Evolutionary conservation across 2,888 invertebrate genomes (phyloP).

Genomic region (Protula sp.): DNA sequence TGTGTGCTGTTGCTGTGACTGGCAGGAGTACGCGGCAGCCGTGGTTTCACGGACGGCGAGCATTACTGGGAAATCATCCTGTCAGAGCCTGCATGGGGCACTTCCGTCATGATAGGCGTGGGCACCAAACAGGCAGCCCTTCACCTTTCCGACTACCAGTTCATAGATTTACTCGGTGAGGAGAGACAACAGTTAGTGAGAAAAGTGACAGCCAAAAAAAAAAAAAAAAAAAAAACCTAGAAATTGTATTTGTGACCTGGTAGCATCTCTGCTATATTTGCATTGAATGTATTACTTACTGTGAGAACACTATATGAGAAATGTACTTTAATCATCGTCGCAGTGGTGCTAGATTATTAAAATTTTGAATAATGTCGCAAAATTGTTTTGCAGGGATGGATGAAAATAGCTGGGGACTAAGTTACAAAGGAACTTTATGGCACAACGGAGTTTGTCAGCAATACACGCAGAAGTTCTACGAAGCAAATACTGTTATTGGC

Average conservation of each 20-base stretch:
- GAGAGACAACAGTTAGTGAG: too few relatives aligned
- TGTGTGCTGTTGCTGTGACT: too few relatives aligned
- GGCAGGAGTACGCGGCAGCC: conserved; percentile 16
- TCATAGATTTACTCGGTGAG: conserved; percentile 38
- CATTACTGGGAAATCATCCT: conserved; percentile 43
- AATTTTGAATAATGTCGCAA: too few relatives aligned
- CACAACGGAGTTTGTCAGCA: conserved; percentile 30
- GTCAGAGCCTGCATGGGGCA: conserved; percentile 36
- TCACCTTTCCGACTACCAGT: conserved; percentile 29
- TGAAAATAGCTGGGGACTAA: conserved; percentile 39
- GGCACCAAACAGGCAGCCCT: conserved; percentile 33
- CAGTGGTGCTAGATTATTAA: too few relatives aligned
- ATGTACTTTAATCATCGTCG: too few relatives aligned
- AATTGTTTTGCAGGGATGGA: conserved; percentile 31
- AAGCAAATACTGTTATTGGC: conserved; percentile 32
- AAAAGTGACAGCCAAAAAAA: too few relatives aligned
- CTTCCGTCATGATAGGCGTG: conserved; percentile 43
- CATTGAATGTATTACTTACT: too few relatives aligned
- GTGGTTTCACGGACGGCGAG: conserved; percentile 26
- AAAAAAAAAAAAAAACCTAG: too few relatives aligned
- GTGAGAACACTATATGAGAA: too few relatives aligned
- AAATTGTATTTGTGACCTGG: too few relatives aligned
- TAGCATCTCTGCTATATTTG: too few relatives aligned
- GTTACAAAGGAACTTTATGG: conserved; percentile 40
- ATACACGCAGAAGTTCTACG: conserved; percentile 39